These are phyloP conservation scores for Pecten maximus DNA, from an alignment of 2,888 invertebrate species.

Conservation along the genomic window DNA sequence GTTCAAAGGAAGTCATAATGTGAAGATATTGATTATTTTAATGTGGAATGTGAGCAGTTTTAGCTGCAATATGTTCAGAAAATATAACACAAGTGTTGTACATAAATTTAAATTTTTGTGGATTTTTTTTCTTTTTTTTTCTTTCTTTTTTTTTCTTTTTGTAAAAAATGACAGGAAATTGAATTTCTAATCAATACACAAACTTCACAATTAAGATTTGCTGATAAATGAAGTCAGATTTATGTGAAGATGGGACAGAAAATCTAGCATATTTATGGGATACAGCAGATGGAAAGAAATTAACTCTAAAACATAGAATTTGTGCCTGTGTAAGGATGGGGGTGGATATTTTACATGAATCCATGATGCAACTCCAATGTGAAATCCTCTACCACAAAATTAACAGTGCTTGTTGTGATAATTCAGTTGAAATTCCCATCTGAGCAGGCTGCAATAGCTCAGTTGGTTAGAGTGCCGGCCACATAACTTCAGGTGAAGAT, in stretches of 20 bases:
- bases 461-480: no score
- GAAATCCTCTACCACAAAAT: not conserved
- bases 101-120: not conserved
- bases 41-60: no score
- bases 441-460: no score
- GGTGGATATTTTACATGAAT: not conserved
- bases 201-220: slow-evolving; percentile 4
- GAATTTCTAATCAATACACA: not conserved
- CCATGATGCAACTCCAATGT: not conserved
- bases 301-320: not conserved
- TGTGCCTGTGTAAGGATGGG: not conserved
- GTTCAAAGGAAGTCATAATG: not conserved
- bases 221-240: not conserved
- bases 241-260: not conserved
- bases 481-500: no score
- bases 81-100: not conserved
- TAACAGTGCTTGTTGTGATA: not conserved
- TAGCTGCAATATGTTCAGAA: not conserved
- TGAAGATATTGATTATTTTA: not conserved
- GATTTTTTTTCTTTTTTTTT: not conserved
- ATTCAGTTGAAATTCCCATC: not conserved
- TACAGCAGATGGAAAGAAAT: not conserved
- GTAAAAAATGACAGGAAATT: not conserved
- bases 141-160: not conserved
- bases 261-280: not conserved